Evolutionary conservation across 2,797 vertebrate species (phyloP).

Genomic region (Mormyrops boulengeri): DNA sequence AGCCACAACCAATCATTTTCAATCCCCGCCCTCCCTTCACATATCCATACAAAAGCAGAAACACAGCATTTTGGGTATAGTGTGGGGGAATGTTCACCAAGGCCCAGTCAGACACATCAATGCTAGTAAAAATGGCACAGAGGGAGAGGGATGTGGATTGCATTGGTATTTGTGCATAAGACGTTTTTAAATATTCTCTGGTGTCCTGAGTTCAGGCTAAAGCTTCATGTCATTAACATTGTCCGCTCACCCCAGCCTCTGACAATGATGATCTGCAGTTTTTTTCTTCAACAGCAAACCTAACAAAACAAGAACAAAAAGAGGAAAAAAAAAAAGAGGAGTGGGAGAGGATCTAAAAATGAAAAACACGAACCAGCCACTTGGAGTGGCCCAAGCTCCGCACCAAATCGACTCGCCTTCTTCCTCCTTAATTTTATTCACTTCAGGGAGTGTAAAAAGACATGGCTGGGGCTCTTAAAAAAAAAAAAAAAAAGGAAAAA

Average conservation of each 20-base stretch:
- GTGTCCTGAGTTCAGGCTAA: slow-evolving; percentile 19
- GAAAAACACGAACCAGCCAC: slow-evolving; percentile 25
- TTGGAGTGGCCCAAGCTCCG: slow-evolving; percentile 49
- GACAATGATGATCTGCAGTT: not conserved
- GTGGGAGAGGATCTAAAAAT: not conserved
- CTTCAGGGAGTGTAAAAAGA: slow-evolving; percentile 26
- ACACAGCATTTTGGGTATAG: not conserved
- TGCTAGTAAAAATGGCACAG: slow-evolving; percentile 2
- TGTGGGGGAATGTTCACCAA: not conserved
- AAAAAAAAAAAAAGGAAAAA: slow-evolving; percentile 30
- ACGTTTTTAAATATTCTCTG: not conserved
- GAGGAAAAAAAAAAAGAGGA: not conserved
- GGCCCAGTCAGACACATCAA: not conserved
- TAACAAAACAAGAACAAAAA: not conserved
- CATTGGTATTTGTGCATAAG: slow-evolving; percentile 15
- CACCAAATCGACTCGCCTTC: slow-evolving; percentile 23
- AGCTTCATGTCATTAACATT: not conserved
- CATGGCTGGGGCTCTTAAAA: slow-evolving; percentile 16
- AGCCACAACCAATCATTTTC: not conserved
- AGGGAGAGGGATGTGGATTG: not conserved
- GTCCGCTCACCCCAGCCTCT: not conserved
- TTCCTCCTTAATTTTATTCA: slow-evolving; percentile 62
- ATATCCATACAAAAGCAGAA: not conserved
- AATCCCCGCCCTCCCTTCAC: not conserved
- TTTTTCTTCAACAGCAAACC: not conserved